phyloP scores from a whole-genome alignment of 2,888 invertebrate genomes.

The Troglohyphantes excavatus region DNA sequence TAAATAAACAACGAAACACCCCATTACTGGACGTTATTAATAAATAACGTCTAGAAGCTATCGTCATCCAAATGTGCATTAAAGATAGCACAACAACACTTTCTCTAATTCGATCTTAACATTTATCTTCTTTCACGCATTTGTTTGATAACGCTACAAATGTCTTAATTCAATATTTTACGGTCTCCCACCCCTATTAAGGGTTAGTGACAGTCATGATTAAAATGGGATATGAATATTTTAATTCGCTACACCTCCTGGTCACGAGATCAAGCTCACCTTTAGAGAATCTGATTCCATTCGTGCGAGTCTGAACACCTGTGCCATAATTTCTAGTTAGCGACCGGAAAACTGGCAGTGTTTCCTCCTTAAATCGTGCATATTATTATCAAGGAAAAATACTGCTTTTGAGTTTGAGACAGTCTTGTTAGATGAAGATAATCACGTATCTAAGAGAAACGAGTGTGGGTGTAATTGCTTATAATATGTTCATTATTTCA shows the following conservation, averaged over 20 bases:
- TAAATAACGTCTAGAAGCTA: too few species aligned
- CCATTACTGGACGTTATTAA: too few species aligned
- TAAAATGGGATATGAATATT: constrained; percentile 6
- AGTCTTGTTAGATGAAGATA: too few species aligned
- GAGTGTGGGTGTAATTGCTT: too few species aligned
- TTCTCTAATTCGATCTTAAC: too few species aligned
- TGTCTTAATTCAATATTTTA: not conserved
- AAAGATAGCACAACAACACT: too few species aligned
- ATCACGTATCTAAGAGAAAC: too few species aligned
- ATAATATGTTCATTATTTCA: too few species aligned
- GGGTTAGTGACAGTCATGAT: not conserved
- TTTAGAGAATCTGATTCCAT: not conserved
- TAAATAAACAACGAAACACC: too few species aligned
- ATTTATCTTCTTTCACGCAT: too few species aligned
- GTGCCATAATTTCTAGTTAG: not conserved
- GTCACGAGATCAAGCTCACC: not conserved
- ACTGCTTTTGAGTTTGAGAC: not conserved
- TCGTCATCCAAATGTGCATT: too few species aligned
- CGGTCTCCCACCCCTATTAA: not conserved
- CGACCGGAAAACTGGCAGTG: not conserved
- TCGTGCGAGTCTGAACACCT: not conserved
- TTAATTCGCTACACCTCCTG: not conserved
- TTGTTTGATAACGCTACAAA: not conserved
- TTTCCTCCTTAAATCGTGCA: not conserved
- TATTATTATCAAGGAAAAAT: not conserved